Evolutionary conservation across 2,888 invertebrate species (phyloP).

Genomic region (Dascillus cervinus): DNA sequence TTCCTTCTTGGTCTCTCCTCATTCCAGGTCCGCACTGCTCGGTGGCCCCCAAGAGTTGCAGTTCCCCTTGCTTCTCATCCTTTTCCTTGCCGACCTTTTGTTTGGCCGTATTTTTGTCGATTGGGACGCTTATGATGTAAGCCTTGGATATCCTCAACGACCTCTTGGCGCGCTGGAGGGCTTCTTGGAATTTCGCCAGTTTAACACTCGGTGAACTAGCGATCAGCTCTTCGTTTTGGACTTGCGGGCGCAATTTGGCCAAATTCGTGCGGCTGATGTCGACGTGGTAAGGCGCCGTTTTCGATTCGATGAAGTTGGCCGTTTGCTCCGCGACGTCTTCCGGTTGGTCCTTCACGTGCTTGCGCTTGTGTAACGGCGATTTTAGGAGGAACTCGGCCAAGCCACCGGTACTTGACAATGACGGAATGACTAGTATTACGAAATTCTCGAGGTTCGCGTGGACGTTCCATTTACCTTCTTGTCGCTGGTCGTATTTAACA

Average conservation of each 20-base stretch:
- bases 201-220: constrained; percentile 28
- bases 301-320: constrained; percentile 58
- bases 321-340: constrained; percentile 27
- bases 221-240: constrained; percentile 27
- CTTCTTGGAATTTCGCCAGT: constrained; percentile 20
- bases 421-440: constrained; percentile 56
- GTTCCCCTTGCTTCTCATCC: constrained; percentile 26
- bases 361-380: constrained; percentile 24
- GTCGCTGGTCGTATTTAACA: constrained; percentile 57
- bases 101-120: not conserved
- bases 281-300: constrained; percentile 58
- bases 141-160: constrained; percentile 23
- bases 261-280: constrained; percentile 46
- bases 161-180: not conserved
- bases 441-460: constrained; percentile 69
- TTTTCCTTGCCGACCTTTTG: not conserved
- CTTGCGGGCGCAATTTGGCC: constrained; percentile 21
- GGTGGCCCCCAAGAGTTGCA: constrained; percentile 52
- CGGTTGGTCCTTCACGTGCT: constrained; percentile 16
- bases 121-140: constrained; percentile 28
- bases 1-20: constrained; percentile 59
- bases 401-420: constrained; percentile 14
- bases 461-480: constrained; percentile 67
- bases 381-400: constrained; percentile 31
- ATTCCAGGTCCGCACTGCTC: constrained; percentile 71